Base-by-base conservation (phyloP, 2,888 invertebrate genomes). In the Papilio demoleus region DNA sequence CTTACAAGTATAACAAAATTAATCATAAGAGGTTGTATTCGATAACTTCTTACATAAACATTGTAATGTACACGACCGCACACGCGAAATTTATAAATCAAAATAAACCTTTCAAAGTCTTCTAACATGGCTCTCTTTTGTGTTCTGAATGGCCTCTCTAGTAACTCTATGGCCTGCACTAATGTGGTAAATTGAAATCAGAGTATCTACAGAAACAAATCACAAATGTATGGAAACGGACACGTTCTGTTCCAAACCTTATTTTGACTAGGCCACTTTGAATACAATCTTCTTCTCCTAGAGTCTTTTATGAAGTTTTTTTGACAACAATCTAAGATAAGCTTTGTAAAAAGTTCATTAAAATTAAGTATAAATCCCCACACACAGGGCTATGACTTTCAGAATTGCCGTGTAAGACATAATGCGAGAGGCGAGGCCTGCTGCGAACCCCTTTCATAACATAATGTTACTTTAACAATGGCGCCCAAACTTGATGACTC, bases 401-500 rank as follows among this genome's bases (percentile, higher is more conserved):
- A 42, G 50, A 56, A 42, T 56, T 12, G 31, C 38, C 24, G 24
- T 34, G 24, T 24, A 19, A 17, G 17, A 58, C 22, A 24, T 31
- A 53, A 61, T 34, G 9, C 24, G 8, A 31, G 8, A 31, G 19
- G 53, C 53, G n/a, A 36, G 24, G 36, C 66, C 60, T 17, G 60
- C 60, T 47, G 66, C n/a, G 66, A 66, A 60, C 47, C 66, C 59
- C 36, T 38, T 58, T 40, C 24, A 47, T 60, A 17, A 45, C 24
- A 11, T 60, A 24, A 66, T 24, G 36, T 47, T 47, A 47, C 12
- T 17, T n/a, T 47, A 47, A 60, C 59, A 66, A 60, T 50, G 38
- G 36, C 50, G 36, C 38, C 6, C 27, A 38, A 67, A 67, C 8
- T 12, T 67, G 67, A 62, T 24, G 67, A 67, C 61, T 67, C 67